Evolutionary conservation across 2,888 invertebrate genomes (phyloP), one percentile per base, ranked within the genome.

Genomic region (Drosophila neotestacea): DNA sequence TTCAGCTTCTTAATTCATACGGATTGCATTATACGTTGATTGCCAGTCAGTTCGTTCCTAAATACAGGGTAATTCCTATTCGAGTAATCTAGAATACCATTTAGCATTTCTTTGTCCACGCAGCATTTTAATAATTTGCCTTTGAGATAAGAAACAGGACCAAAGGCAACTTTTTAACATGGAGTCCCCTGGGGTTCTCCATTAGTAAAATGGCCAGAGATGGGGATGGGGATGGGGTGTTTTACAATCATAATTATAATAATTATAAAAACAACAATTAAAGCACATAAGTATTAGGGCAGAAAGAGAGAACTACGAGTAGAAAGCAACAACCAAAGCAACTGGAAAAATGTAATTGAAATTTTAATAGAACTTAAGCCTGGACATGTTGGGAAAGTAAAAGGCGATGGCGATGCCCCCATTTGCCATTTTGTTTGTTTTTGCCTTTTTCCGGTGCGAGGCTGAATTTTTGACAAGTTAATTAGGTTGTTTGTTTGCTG

Each of bases 201-300:
- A 71, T 71, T 71, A 71, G 72, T 44, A 28, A 44, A 50, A 22
- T 39, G 39, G 55, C 73, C 66, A 52, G 52, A 7, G 73, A 73
- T 22, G 22, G 22, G 22, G 22, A 22, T 3, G 22, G 22, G 22
- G 22, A 36, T 39, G 56, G n/a, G n/a, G 34, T 65, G 48, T 52
- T 65, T 79, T 55, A 77, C 80, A 82, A 65, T 73, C 69, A 77
- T 77, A 80, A 79, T 80, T 83, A 77, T 83, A 64, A 83, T 83
- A 83, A 79, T 79, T 83, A 80, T 77, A 83, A 73, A 73, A 83
- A 83, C 79, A 79, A 79, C 84, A 79, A 79, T 79, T 79, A 83
- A 80, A 63, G 84, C 78, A 80, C 77, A 80, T 80, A 73, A 78
- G 79, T 50, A 81, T 69, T 60, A 48, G 51, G 39, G 60, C 46